Evolutionary conservation across 1,140 invertebrate species (phyloP).

Genomic region (Drosophila grimshawi): DNA sequence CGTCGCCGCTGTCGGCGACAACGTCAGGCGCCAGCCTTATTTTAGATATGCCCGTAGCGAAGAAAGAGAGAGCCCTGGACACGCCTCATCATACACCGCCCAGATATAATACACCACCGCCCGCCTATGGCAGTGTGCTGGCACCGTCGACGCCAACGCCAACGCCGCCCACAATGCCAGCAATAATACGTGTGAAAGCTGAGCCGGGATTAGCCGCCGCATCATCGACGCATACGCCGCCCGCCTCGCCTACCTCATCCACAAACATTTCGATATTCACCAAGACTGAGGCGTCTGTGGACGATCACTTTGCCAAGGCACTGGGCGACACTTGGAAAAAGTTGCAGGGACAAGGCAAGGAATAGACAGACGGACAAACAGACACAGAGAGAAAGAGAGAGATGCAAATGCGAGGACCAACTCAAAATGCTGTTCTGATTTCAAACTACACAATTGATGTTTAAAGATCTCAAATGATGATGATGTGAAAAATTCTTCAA

Average conservation of each 20-base stretch:
- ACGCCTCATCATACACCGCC: slow-evolving; percentile 69
- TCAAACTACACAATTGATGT: slow-evolving; percentile 78
- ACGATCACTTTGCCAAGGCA: slow-evolving; percentile 98
- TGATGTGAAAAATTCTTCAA: slow-evolving; percentile 78
- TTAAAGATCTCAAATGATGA: slow-evolving; percentile 73
- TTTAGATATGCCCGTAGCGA: slow-evolving; percentile 47
- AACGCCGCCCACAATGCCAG: slow-evolving; percentile 68
- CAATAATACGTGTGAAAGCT: slow-evolving; percentile 77
- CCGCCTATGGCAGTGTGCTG: slow-evolving; percentile 59
- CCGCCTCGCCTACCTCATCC: slow-evolving; percentile 73
- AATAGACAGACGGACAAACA: slow-evolving; percentile 5
- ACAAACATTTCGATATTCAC: slow-evolving; percentile 76
- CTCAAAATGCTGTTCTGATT: slow-evolving; percentile 73
- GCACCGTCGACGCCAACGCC: slow-evolving; percentile 45
- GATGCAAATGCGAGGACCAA: slow-evolving; percentile 40
- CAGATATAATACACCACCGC: slow-evolving; percentile 71
- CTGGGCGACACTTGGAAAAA: slow-evolving; percentile 96
- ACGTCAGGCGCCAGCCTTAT: slow-evolving; percentile 40
- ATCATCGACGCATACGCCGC: slow-evolving; percentile 67
- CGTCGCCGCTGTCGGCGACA: not conserved
- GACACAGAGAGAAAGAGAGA: not conserved
- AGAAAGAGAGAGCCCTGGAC: slow-evolving; percentile 59
- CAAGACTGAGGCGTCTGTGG: slow-evolving; percentile 89
- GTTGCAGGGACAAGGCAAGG: slow-evolving; percentile 87
- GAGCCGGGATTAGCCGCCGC: slow-evolving; percentile 71